Evolutionary conservation across 1,140 invertebrate genomes (phyloP).

Genomic region (Euwallacea fornicatus): DNA sequence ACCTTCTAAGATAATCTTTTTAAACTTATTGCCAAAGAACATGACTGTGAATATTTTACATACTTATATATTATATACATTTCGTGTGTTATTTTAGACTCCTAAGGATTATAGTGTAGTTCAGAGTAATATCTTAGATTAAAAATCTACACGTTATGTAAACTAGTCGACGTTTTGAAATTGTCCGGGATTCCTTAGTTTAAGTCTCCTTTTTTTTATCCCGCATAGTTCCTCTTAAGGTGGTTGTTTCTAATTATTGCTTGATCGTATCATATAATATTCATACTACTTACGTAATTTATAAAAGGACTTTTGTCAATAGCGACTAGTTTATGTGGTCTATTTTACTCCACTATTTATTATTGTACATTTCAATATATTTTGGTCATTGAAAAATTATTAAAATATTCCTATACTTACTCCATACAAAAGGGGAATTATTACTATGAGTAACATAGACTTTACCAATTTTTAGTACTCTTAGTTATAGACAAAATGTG

Average conservation of each 20-base stretch:
- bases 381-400: slow-evolving; percentile 31
- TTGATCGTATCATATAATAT: neutral
- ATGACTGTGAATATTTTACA: slow-evolving; percentile 53
- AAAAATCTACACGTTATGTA: slow-evolving; percentile 15
- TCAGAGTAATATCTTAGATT: slow-evolving; percentile 46
- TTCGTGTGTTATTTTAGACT: slow-evolving; percentile 31
- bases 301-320: neutral
- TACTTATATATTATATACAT: slow-evolving; percentile 47
- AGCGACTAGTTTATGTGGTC: slow-evolving; percentile 26
- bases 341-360: slow-evolving; percentile 40
- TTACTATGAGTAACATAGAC: slow-evolving; percentile 37
- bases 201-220: too few species aligned
- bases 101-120: slow-evolving; percentile 44
- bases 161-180: neutral
- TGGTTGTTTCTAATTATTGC: neutral
- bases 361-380: slow-evolving; percentile 41
- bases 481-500: slow-evolving; percentile 43
- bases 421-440: slow-evolving; percentile 35
- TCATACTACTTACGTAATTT: neutral
- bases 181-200: neutral
- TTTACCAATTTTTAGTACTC: slow-evolving; percentile 35
- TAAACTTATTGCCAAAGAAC: slow-evolving; percentile 48
- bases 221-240: too few species aligned
- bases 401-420: slow-evolving; percentile 36
- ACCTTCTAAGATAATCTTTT: slow-evolving; percentile 29